A percentile compares a stretch with the other conserved stretches of the same genome.
phyloP scores from a whole-genome alignment of 2,113 vertebrate species.

The Agelaius phoeniceus region DNA sequence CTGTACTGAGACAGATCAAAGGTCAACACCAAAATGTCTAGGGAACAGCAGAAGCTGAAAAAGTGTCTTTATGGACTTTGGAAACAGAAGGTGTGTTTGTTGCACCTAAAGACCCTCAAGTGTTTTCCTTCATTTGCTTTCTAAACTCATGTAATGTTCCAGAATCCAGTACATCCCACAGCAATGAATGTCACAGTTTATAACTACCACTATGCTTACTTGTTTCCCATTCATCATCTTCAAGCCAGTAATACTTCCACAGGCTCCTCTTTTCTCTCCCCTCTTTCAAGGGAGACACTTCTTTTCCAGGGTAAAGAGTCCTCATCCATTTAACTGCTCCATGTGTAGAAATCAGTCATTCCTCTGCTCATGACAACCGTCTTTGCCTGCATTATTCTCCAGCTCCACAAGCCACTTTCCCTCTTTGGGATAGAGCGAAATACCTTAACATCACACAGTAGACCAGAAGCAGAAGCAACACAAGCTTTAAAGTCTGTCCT shows the following conservation, averaged over 20 bases:
- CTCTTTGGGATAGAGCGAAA: neutral
- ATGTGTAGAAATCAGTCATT: neutral
- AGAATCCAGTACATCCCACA: neutral
- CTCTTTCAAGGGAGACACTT: neutral
- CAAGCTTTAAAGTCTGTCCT: neutral
- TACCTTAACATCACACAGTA: neutral
- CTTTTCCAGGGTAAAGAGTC: neutral
- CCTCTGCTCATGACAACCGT: neutral
- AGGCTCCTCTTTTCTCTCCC: neutral
- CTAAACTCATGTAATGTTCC: neutral
- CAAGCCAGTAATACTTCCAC: neutral
- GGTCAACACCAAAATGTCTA: neutral
- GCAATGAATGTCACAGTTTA: neutral
- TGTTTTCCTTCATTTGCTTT: neutral
- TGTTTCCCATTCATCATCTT: neutral
- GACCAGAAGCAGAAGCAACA: neutral
- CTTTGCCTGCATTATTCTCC: neutral
- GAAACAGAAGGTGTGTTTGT: neutral
- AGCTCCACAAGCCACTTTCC: neutral
- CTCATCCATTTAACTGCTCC: neutral
- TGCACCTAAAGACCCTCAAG: neutral
- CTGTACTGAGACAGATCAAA: neutral
- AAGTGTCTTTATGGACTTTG: neutral
- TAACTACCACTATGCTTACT: neutral
- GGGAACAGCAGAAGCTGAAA: neutral